These are phyloP conservation scores for Herpetotheres cachinnans DNA, from an alignment of 2,113 vertebrate genomes.

Conservation along the genomic window DNA sequence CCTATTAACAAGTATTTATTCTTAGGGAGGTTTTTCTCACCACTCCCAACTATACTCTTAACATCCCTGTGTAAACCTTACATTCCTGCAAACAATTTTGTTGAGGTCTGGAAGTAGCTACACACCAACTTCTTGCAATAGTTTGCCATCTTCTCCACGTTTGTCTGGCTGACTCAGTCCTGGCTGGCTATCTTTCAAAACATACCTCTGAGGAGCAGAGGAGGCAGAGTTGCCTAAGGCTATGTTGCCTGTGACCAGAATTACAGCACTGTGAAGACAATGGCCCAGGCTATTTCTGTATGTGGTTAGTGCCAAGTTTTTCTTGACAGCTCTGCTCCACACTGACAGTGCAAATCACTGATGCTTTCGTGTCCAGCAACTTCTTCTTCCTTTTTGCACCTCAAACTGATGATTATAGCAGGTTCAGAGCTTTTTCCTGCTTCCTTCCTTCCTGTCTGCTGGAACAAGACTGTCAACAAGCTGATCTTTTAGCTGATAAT, in stretches of 20 bases:
- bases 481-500: neutral
- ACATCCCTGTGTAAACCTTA: neutral
- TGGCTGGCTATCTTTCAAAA: neutral
- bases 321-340: neutral
- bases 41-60: neutral
- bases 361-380: neutral
- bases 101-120: neutral
- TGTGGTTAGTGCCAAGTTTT: neutral
- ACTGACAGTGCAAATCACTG: neutral
- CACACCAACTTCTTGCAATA: neutral
- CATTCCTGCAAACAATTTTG: neutral
- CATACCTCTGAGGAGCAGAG: neutral
- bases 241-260: neutral
- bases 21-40: neutral
- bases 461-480: neutral
- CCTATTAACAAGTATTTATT: neutral
- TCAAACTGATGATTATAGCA: neutral
- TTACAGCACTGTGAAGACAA: neutral
- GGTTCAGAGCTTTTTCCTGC: neutral
- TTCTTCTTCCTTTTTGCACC: neutral
- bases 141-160: neutral
- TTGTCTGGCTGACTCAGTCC: neutral
- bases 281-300: neutral
- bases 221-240: neutral
- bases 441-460: neutral